Evolutionary conservation across 2,797 vertebrate genomes (phyloP), one percentile per base, ranked within the genome.

Genomic region (Anguilla megastoma): DNA sequence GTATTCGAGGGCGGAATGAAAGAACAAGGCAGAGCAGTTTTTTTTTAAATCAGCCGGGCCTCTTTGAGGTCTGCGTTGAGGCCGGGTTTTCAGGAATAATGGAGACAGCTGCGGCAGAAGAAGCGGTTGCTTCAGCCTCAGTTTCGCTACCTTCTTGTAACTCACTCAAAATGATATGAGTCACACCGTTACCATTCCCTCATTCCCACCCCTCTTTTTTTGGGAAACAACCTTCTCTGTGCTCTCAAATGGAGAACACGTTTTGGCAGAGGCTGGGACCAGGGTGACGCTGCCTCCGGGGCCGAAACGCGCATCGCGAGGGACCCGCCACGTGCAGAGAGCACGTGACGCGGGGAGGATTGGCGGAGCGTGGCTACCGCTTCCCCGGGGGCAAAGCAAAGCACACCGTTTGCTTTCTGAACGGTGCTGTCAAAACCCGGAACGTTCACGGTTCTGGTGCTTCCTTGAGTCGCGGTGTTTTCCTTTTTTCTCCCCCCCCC

Each of bases 341-440:
- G 10, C 54, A 2, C 54, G 76, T 50, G 21, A 86, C 89, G 90
- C 91, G 89, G 90, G 90, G 93, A 86, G 82, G 82, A 52, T 69
- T 30, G 54, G 14, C 9, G 58, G 56, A 27, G 82, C 41, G n/a
- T 21, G 21, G 83, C 66, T 21, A 6, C 76, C 36, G 27, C 41
- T 85, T 36, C 88, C 36, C 41, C 21, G 14, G 56, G 69, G 86
- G 69, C 18, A 41, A 36, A 27, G 79, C 60, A 56, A 48, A 54
- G 71, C 69, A 10, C 6, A 54, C 50, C 86, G 69, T 36, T 74
- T 10, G 52, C 58, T 85, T 85, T 60, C 86, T 88, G 45, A 69
- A 86, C 56, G 33, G 2, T 24, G 50, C 60, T 87, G 87, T 86
- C 85, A 84, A 83, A 89, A 86, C 58, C 36, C 10, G 18, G 74